Percentiles rank a stretch among this genome's conserved stretches.
phyloP scores from a whole-genome alignment of 2,113 vertebrate species.

The Salvelinus sp. region DNA sequence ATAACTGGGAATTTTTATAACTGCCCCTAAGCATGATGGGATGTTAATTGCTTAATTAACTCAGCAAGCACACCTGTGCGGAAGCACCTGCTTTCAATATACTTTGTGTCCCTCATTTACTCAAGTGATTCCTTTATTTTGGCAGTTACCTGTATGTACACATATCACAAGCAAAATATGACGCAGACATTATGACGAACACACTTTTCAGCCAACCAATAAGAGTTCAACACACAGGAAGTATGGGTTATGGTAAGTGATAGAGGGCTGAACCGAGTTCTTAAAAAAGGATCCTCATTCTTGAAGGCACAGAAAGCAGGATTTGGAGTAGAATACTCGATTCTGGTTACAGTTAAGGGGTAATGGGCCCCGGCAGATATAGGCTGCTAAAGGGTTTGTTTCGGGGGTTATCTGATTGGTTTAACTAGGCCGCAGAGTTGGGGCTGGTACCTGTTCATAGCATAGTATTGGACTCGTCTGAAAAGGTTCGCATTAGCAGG shows the following conservation, averaged over 20 bases:
- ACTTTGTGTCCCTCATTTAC: too few relatives aligned
- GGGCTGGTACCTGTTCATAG: conserved; percentile 91
- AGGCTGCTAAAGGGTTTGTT: background rate
- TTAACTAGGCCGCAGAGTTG: conserved; percentile 37
- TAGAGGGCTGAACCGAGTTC: background rate
- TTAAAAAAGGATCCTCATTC: background rate
- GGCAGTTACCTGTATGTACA: too few relatives aligned
- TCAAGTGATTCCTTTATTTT: too few relatives aligned
- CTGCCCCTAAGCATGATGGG: background rate
- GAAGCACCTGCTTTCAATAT: too few relatives aligned
- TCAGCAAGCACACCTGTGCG: too few relatives aligned
- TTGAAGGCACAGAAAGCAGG: background rate
- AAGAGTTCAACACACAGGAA: conserved; percentile 37
- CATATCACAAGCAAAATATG: background rate
- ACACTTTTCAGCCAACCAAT: conserved; percentile 67
- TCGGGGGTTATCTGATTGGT: conserved; percentile 49
- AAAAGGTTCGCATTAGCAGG: conserved; percentile 98
- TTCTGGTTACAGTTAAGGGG: conserved; percentile 36
- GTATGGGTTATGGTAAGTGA: background rate
- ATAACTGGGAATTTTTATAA: too few relatives aligned
- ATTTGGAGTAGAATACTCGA: conserved; percentile 14
- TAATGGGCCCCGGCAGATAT: conserved; percentile 17
- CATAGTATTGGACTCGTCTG: conserved; percentile 93
- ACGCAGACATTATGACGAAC: conserved; percentile 8
- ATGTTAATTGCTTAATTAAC: too few relatives aligned